phyloP scores from a whole-genome alignment of 2,113 vertebrate genomes.

The Pedionomus torquatus region DNA sequence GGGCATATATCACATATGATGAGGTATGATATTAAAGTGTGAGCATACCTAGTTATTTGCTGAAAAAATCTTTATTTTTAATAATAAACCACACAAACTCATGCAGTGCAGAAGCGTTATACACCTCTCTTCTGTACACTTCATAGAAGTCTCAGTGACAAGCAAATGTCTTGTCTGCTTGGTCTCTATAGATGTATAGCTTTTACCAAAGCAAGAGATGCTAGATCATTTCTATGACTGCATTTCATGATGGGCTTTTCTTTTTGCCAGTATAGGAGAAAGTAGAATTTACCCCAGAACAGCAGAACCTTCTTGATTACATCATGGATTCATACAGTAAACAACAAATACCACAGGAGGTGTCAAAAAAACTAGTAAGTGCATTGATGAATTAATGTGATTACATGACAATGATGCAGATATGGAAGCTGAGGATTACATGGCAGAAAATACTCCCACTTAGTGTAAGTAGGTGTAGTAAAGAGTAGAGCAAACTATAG shows the following conservation, averaged over 20 bases:
- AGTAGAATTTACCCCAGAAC: conserved; percentile 86
- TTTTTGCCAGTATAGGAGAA: conserved; percentile 86
- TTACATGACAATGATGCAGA: too few species aligned
- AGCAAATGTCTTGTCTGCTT: background rate
- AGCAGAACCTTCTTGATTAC: conserved; percentile 84
- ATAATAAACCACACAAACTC: background rate
- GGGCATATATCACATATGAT: background rate
- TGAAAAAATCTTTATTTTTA: background rate
- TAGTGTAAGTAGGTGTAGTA: background rate
- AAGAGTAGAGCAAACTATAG: background rate
- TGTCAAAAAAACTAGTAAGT: conserved; percentile 93
- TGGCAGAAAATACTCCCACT: background rate
- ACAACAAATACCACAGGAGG: conserved; percentile 92
- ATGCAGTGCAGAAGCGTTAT: background rate
- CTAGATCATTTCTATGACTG: background rate
- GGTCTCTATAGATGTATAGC: background rate
- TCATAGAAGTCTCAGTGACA: background rate
- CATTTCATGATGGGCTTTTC: conserved; percentile 23
- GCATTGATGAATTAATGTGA: background rate
- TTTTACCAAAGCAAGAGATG: background rate
- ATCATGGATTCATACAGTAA: conserved; percentile 92
- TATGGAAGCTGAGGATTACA: background rate
- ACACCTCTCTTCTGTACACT: background rate
- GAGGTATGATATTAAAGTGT: background rate
- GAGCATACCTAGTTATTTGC: background rate